These are phyloP conservation scores for Alectura lathami DNA, from an alignment of 2,113 vertebrate genomes.

Conservation along the genomic window DNA sequence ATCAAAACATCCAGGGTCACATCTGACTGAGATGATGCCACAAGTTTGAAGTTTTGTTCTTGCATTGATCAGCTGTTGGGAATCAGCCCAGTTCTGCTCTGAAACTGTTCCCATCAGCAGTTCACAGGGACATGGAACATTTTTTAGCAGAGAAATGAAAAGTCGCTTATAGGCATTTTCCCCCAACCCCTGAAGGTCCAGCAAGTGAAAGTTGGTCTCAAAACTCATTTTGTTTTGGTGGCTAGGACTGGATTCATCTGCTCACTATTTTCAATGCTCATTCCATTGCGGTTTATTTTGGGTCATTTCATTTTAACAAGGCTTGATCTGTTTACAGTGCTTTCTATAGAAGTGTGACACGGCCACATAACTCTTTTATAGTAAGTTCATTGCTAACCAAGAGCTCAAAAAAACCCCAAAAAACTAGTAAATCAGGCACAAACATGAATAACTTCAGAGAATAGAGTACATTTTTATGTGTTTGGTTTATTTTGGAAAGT, in stretches of 20 bases:
- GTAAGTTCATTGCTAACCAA: not conserved
- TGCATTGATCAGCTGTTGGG: not conserved
- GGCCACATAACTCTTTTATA: constrained; percentile 48
- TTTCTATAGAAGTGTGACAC: not conserved
- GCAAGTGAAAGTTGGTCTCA: not conserved
- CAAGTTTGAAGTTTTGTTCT: not conserved
- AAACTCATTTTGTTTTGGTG: constrained; percentile 24
- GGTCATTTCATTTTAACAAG: constrained; percentile 70
- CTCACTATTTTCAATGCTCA: constrained; percentile 33
- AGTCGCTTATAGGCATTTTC: not conserved
- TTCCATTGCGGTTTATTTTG: constrained; percentile 56
- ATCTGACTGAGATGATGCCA: not conserved
- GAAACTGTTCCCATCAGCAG: not conserved
- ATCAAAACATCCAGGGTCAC: not conserved
- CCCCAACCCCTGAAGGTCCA: not conserved
- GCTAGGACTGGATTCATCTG: not conserved
- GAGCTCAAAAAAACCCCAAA: not conserved
- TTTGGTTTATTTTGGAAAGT: constrained; percentile 20
- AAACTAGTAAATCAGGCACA: constrained; percentile 30
- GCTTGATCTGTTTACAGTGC: constrained; percentile 31
- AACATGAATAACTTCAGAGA: not conserved
- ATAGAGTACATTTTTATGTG: constrained; percentile 34
- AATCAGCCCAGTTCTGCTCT: not conserved
- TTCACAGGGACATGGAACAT: not conserved
- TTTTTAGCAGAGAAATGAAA: not conserved